phyloP scores from a whole-genome alignment of 2,113 vertebrate species.

The Triplophysa rosa region DNA sequence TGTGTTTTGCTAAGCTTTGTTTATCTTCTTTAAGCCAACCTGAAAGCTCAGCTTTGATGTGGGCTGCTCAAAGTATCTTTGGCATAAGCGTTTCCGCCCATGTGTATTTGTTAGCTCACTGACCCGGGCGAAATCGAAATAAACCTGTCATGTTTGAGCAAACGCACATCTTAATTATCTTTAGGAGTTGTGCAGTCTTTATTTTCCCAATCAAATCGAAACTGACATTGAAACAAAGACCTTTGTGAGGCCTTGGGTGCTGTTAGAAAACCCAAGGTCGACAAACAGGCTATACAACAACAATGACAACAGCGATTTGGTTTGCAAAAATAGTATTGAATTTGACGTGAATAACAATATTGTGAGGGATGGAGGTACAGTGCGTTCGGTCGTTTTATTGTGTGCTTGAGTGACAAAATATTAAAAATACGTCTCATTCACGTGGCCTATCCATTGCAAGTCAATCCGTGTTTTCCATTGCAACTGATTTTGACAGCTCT shows the following conservation, averaged over 20 bases:
- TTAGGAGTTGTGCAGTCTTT: background rate
- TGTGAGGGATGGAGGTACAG: background rate
- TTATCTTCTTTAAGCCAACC: slow-evolving; percentile 47
- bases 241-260: background rate
- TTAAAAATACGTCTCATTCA: too few species aligned
- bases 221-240: too few species aligned
- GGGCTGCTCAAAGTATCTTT: slow-evolving; percentile 42
- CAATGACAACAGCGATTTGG: too few species aligned
- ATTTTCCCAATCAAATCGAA: too few species aligned
- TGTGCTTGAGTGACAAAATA: too few species aligned
- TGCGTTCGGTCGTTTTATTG: background rate
- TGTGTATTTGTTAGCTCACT: slow-evolving; percentile 21
- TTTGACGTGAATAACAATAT: background rate
- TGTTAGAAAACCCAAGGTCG: background rate
- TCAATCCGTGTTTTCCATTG: too few species aligned
- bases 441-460: too few species aligned
- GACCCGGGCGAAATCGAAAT: slow-evolving; percentile 8
- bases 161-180: background rate
- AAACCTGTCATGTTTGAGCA: background rate
- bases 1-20: slow-evolving; percentile 49
- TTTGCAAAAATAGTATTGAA: too few species aligned
- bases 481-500: background rate
- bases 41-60: slow-evolving; percentile 36
- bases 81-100: background rate
- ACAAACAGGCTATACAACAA: too few species aligned